phyloP scores from a whole-genome alignment of 2,797 vertebrate species.

The Hoplostethus mediterraneus region DNA sequence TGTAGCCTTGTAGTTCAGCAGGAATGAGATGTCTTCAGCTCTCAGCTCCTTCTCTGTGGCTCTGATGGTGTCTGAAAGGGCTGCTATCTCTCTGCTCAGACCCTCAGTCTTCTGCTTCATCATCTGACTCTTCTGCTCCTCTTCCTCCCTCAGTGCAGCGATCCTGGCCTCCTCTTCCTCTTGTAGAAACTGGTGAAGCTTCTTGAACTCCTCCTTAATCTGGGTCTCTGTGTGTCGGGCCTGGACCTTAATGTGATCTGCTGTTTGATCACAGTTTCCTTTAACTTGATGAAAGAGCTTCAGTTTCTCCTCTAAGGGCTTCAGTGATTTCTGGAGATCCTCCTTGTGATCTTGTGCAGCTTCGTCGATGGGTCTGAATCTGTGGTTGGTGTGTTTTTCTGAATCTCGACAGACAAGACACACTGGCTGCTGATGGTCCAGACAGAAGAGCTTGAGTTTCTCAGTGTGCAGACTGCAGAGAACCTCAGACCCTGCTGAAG shows the following conservation, averaged over 20 bases:
- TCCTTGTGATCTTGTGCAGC: not conserved
- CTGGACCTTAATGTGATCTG: not conserved
- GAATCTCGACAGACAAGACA: too few relatives aligned
- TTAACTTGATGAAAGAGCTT: not conserved
- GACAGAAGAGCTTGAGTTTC: too few relatives aligned
- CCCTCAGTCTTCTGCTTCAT: constrained; percentile 3
- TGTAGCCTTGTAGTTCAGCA: constrained; percentile 17
- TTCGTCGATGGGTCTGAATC: not conserved
- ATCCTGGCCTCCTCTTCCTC: constrained; percentile 11
- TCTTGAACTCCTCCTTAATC: not conserved
- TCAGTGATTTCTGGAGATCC: not conserved
- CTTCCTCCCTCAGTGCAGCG: constrained; percentile 15
- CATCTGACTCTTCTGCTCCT: constrained; percentile 1
- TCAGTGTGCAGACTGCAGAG: not conserved
- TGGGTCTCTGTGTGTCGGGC: not conserved
- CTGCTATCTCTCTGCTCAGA: constrained; percentile 13
- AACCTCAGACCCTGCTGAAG: not conserved
- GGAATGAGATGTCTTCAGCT: constrained; percentile 2
- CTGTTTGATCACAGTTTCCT: not conserved
- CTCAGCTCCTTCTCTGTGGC: constrained; percentile 15
- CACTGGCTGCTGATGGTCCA: too few relatives aligned
- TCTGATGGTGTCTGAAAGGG: constrained; percentile 4
- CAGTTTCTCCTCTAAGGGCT: not conserved
- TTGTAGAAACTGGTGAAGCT: constrained; percentile 11
- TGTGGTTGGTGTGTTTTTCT: not conserved